Evolutionary conservation across 2,888 invertebrate genomes (phyloP).

Genomic region (Herminia tarsipennalis): DNA sequence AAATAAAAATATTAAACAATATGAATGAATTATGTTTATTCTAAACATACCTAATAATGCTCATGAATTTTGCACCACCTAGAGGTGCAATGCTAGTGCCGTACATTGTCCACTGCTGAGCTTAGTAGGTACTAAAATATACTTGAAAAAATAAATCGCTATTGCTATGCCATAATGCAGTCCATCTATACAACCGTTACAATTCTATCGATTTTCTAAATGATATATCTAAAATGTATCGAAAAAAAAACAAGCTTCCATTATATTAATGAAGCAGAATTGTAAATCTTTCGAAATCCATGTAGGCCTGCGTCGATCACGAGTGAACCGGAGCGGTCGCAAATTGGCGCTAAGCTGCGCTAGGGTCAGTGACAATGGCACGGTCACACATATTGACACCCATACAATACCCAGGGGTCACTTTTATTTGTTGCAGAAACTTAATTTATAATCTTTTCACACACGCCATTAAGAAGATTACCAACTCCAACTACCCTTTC

Average conservation of each 20-base stretch:
- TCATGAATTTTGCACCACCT: too few species aligned
- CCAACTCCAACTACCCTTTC: constrained; percentile 84
- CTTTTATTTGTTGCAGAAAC: constrained; percentile 85
- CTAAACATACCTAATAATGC: too few species aligned
- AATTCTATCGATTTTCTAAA: neutral
- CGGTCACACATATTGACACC: constrained; percentile 86
- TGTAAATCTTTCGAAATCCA: constrained; percentile 62
- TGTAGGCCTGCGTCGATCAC: constrained; percentile 63
- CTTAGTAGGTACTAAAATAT: too few species aligned
- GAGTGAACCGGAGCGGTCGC: constrained; percentile 72
- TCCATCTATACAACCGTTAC: neutral
- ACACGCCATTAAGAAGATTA: constrained; percentile 86
- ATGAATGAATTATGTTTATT: too few species aligned
- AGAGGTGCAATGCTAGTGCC: too few species aligned
- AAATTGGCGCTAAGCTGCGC: constrained; percentile 77
- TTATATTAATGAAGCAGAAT: constrained; percentile 57
- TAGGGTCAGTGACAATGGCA: constrained; percentile 80
- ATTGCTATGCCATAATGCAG: too few species aligned
- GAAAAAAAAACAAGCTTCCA: constrained; percentile 37
- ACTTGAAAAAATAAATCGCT: too few species aligned
- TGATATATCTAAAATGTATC: neutral
- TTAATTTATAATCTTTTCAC: constrained; percentile 87
- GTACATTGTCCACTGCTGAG: too few species aligned
- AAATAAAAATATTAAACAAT: too few species aligned
- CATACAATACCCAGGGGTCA: constrained; percentile 83